A percentile compares a stretch with the other conserved stretches of the same genome.
phyloP scores from a whole-genome alignment of 2,797 vertebrate genomes.

The Gymnothorax reevesii region DNA sequence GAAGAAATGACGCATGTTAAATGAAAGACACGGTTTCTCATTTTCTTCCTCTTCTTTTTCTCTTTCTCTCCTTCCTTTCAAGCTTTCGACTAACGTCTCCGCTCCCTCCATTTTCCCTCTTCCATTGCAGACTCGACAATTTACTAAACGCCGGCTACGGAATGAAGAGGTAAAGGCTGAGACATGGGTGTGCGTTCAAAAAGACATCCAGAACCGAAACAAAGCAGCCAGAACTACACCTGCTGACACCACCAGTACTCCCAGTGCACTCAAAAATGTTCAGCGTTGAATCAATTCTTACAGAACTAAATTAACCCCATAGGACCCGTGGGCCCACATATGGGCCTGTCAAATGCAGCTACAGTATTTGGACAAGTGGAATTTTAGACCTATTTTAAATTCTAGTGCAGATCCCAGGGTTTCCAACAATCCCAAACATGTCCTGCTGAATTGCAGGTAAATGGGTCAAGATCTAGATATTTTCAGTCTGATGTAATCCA shows the following conservation, averaged over 20 bases:
- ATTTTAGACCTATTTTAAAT: too few relatives aligned
- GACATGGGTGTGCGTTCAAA: constrained; percentile 73
- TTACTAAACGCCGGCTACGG: constrained; percentile 98
- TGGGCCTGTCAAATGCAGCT: too few relatives aligned
- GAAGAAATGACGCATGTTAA: constrained; percentile 69
- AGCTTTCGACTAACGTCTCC: constrained; percentile 82
- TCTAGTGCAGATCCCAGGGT: too few relatives aligned
- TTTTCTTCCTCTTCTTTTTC: background rate
- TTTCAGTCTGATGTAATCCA: too few relatives aligned
- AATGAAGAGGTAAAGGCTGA: constrained; percentile 94
- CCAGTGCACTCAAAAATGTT: too few relatives aligned
- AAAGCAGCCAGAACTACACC: constrained; percentile 80
- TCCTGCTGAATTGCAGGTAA: too few relatives aligned
- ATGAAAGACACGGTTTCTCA: constrained; percentile 60
- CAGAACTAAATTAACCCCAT: too few relatives aligned
- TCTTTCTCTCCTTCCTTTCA: constrained; percentile 65
- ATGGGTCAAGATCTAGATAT: too few relatives aligned
- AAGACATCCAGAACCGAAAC: constrained; percentile 79
- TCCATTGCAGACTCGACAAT: constrained; percentile 96
- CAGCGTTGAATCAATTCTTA: too few relatives aligned
- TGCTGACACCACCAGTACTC: constrained; percentile 68
- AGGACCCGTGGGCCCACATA: too few relatives aligned
- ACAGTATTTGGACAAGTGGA: too few relatives aligned
- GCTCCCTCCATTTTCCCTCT: constrained; percentile 82
- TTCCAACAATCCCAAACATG: too few relatives aligned